These are phyloP conservation scores for Zingel zingel DNA, from an alignment of 2,113 vertebrate genomes.

Conservation along the genomic window DNA sequence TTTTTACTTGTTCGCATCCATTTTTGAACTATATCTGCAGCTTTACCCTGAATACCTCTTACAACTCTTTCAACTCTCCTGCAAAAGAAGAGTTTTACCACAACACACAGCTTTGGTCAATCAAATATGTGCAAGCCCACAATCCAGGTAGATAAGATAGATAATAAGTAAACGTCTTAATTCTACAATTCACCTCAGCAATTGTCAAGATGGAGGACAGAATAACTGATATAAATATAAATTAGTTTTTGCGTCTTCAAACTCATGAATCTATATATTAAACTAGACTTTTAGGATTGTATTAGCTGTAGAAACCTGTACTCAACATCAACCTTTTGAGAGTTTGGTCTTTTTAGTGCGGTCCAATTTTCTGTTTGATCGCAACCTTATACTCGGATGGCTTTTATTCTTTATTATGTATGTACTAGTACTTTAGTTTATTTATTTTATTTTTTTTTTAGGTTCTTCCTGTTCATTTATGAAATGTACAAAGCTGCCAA, in stretches of 20 bases:
- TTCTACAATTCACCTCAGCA: no score
- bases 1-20: not conserved
- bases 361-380: not conserved
- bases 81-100: not conserved
- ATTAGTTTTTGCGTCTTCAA: not conserved
- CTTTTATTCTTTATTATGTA: not conserved
- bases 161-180: no score
- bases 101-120: not conserved
- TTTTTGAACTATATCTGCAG: not conserved
- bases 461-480: not conserved
- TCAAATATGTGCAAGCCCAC: not conserved
- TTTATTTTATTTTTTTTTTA: no score
- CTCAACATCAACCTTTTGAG: not conserved
- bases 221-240: no score
- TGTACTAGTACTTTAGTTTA: not conserved
- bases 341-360: not conserved
- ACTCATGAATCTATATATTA: not conserved
- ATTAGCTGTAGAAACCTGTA: not conserved
- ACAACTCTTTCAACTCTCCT: not conserved
- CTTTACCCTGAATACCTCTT: not conserved
- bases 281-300: not conserved
- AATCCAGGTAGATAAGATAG: not conserved
- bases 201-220: no score
- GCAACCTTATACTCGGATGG: not conserved
- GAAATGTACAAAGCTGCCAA: not conserved